These are phyloP conservation scores for Micromesistius poutassou DNA, from an alignment of 2,797 vertebrate species.

Conservation along the genomic window DNA sequence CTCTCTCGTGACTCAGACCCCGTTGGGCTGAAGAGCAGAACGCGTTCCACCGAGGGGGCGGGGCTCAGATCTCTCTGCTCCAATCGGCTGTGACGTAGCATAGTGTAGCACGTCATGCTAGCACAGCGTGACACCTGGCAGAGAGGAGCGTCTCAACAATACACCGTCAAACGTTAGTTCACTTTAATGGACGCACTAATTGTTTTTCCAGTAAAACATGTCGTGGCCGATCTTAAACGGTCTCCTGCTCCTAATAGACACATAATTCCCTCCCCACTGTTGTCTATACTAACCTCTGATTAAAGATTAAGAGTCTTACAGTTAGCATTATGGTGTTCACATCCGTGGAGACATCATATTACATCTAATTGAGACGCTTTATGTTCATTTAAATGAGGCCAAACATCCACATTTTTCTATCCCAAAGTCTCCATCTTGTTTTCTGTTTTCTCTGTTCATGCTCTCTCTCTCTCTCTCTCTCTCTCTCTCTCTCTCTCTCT, in stretches of 20 bases:
- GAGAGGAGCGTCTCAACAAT: too few relatives aligned
- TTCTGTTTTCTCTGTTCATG: not conserved
- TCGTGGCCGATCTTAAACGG: not conserved
- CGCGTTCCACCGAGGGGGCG: too few relatives aligned
- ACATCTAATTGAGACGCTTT: not conserved
- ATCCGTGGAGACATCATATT: not conserved
- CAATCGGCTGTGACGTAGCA: too few relatives aligned
- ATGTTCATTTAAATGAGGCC: not conserved
- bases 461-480: not conserved
- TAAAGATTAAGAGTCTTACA: not conserved
- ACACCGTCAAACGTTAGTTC: too few relatives aligned
- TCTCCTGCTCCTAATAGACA: too few relatives aligned
- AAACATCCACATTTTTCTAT: not conserved
- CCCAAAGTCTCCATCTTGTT: not conserved
- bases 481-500: slow-evolving; percentile 9
- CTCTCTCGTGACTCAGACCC: too few relatives aligned
- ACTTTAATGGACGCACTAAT: not conserved
- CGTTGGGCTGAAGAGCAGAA: slow-evolving; percentile 18
- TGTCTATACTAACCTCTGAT: not conserved
- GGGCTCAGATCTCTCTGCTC: too few relatives aligned
- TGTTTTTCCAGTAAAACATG: too few relatives aligned
- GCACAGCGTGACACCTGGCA: not conserved
- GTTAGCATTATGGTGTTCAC: not conserved
- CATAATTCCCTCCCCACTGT: not conserved
- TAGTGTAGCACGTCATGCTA: not conserved